A percentile compares a stretch with the other conserved stretches of the same genome.
Conservation (phyloP, 2,888 invertebrate genomes). For the Leptarthrus brevirostris region DNA sequence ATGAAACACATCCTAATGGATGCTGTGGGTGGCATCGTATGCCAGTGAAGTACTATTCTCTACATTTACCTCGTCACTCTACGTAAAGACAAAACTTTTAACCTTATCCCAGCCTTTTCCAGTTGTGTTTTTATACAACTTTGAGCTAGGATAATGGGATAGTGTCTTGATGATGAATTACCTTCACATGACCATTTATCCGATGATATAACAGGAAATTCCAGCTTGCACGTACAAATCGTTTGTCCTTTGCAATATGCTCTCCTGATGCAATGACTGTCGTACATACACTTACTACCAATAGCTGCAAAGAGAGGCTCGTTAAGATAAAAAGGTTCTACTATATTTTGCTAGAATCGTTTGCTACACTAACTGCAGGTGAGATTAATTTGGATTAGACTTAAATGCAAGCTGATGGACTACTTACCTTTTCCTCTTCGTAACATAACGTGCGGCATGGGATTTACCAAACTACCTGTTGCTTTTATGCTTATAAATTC, state of each 20-base stretch:
- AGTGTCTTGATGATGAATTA: constrained; percentile 51
- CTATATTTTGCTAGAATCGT: background rate
- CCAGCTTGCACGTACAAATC: constrained; percentile 56
- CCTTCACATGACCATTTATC: constrained; percentile 57
- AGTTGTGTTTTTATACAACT: constrained; percentile 31
- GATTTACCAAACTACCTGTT: too few relatives aligned
- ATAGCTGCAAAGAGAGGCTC: constrained; percentile 53
- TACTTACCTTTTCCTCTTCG: too few relatives aligned
- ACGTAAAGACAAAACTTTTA: constrained; percentile 37
- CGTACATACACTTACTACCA: constrained; percentile 56
- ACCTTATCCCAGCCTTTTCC: constrained; percentile 35
- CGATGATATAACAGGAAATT: constrained; percentile 54
- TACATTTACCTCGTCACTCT: constrained; percentile 24
- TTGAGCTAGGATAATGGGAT: constrained; percentile 36
- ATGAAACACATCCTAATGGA: constrained; percentile 40
- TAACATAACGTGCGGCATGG: too few relatives aligned
- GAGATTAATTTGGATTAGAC: constrained; percentile 8
- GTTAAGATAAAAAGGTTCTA: constrained; percentile 12
- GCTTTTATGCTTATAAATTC: too few relatives aligned
- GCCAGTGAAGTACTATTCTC: background rate
- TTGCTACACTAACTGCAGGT: background rate
- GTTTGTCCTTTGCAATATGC: constrained; percentile 56
- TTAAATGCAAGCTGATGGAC: too few relatives aligned
- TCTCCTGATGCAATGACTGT: constrained; percentile 55
- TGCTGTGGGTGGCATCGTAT: background rate